These are phyloP conservation scores for Cardiocondyla obscurior DNA, from an alignment of 1,140 invertebrate genomes.

Conservation along the genomic window DNA sequence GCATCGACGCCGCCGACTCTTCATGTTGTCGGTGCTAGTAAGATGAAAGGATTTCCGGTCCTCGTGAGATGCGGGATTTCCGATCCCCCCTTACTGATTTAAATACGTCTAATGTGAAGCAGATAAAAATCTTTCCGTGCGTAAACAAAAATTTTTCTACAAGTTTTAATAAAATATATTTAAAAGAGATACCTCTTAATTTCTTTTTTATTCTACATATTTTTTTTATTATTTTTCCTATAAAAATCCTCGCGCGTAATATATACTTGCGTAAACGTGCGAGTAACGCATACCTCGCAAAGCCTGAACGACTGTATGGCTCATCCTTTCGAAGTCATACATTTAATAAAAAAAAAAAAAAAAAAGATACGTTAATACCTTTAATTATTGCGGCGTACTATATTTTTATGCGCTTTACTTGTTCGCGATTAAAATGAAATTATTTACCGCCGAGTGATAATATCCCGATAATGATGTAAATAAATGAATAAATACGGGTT, in stretches of 20 bases:
- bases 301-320: background rate
- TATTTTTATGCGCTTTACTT: background rate
- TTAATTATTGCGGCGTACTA: background rate
- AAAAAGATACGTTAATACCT: conserved; percentile 9
- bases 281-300: too few relatives aligned
- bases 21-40: background rate
- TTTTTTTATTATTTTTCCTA: background rate
- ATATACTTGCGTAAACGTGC: background rate
- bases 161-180: too few relatives aligned
- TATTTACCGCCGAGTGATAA: background rate
- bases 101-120: background rate
- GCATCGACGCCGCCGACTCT: conserved; percentile 6
- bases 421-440: background rate
- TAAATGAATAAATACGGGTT: conserved; percentile 6
- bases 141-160: too few relatives aligned
- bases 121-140: background rate
- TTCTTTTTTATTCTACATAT: background rate
- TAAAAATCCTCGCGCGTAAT: background rate
- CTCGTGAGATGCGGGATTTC: background rate
- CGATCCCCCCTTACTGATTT: background rate
- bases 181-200: too few relatives aligned
- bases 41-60: conserved; percentile 5
- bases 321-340: background rate
- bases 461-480: background rate
- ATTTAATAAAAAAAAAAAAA: too few relatives aligned